Conservation (phyloP, 2,113 vertebrate species). For the Phaethon lepturus region DNA sequence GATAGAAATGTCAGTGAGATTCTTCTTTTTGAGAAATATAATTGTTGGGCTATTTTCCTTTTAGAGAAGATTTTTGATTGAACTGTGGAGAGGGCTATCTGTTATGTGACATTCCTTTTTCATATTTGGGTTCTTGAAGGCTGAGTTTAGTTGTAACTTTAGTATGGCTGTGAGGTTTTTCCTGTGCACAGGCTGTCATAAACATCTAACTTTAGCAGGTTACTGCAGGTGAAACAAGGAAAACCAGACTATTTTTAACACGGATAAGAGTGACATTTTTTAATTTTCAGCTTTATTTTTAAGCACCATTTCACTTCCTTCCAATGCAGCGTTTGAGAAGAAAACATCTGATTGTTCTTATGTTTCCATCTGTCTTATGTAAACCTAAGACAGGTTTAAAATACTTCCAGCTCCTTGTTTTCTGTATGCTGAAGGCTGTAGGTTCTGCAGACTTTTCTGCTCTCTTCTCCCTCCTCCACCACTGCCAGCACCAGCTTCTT, state of each 20-base stretch:
- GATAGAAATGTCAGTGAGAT: neutral
- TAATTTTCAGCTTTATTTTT: neutral
- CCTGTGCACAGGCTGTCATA: neutral
- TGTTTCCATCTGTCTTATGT: neutral
- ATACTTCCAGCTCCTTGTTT: neutral
- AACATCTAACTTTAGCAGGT: neutral
- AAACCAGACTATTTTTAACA: neutral
- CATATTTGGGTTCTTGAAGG: neutral
- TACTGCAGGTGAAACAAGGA: neutral
- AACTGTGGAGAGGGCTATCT: too few relatives aligned
- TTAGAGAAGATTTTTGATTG: neutral
- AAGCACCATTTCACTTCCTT: neutral
- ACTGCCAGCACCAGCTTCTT: neutral
- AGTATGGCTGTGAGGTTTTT: neutral
- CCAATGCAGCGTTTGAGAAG: neutral
- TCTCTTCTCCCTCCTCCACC: neutral
- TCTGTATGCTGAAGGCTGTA: neutral
- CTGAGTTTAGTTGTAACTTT: neutral
- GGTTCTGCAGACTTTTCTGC: neutral
- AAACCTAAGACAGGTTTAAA: neutral
- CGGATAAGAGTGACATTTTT: fast-evolving
- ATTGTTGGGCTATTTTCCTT: neutral
- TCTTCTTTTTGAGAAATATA: neutral
- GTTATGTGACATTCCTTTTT: neutral
- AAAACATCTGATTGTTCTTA: neutral